Percentiles rank a stretch among this genome's conserved stretches.
Conservation (phyloP, 1,140 invertebrate species). For the Yoshiicerus persimilis region DNA sequence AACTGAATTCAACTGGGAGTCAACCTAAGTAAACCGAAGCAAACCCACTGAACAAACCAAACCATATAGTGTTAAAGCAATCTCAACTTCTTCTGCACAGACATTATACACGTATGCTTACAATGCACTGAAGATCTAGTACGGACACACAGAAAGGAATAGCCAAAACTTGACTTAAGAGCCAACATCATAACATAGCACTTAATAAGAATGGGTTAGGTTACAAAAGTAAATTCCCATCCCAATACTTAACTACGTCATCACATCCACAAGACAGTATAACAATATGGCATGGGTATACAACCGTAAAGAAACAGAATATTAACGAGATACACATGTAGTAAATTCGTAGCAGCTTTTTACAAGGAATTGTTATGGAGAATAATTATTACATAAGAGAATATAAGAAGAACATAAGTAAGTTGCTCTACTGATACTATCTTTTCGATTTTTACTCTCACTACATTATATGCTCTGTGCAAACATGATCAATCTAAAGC, state of each 20-base stretch:
- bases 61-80: not conserved
- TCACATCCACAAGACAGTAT: not conserved
- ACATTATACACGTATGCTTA: not conserved
- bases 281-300: not conserved
- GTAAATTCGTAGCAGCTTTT: not conserved
- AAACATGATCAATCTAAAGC: not conserved
- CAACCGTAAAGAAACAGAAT: not conserved
- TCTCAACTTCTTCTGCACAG: not conserved
- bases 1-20: not conserved
- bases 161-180: not conserved
- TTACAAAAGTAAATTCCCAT: constrained; percentile 10
- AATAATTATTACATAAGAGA: not conserved
- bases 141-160: not conserved
- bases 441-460: not conserved
- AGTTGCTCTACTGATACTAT: not conserved
- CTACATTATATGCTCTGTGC: no score
- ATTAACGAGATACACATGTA: not conserved
- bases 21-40: not conserved
- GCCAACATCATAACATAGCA: not conserved
- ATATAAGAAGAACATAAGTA: not conserved
- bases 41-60: not conserved
- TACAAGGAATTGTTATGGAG: not conserved
- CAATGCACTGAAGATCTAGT: not conserved
- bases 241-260: constrained; percentile 1
- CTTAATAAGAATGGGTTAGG: not conserved